phyloP scores from a whole-genome alignment of 2,113 vertebrate species.

The Corvus hawaiiensis region DNA sequence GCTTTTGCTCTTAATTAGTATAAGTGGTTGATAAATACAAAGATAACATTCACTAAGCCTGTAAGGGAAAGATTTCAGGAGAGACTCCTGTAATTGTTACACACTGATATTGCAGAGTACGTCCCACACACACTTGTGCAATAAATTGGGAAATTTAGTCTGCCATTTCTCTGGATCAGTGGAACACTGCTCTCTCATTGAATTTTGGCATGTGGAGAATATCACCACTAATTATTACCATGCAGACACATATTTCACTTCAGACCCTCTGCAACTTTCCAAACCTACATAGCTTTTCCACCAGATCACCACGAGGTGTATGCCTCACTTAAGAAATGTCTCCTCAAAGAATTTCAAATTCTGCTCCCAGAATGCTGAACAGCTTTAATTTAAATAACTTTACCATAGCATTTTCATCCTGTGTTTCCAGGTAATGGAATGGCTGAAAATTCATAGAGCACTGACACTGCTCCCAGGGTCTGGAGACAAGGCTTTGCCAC shows the following conservation, averaged over 20 bases:
- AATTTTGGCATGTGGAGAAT: neutral
- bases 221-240: neutral
- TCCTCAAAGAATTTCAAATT: neutral
- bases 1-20: neutral
- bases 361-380: neutral
- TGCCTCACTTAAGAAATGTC: neutral
- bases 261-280: neutral
- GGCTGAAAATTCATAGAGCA: neutral
- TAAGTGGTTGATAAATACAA: neutral
- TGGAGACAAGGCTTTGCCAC: neutral
- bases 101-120: neutral
- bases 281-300: neutral
- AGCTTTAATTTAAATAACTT: neutral
- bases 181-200: neutral
- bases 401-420: neutral
- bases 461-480: neutral
- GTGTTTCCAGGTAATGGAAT: neutral
- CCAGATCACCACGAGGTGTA: neutral
- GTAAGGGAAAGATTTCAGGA: neutral
- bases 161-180: neutral
- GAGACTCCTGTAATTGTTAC: neutral
- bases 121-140: fast-evolving
- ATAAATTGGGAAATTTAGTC: neutral
- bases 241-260: neutral
- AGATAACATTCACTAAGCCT: neutral